Evolutionary conservation across 2,888 invertebrate genomes (phyloP).

Genomic region (Heliconius hortense): DNA sequence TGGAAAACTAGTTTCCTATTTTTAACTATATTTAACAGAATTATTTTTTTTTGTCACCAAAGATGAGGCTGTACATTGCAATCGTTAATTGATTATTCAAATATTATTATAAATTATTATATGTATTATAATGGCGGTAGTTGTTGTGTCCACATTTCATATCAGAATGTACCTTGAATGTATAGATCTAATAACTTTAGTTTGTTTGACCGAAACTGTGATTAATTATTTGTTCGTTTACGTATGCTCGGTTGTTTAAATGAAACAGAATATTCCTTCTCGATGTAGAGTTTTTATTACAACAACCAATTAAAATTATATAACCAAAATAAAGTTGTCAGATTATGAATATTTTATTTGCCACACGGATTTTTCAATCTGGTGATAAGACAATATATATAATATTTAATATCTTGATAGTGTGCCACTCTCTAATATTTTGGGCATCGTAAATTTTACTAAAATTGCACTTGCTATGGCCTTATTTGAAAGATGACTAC

Average conservation of each 20-base stretch:
- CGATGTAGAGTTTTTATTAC: neutral
- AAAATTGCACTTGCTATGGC: slow-evolving; percentile 66
- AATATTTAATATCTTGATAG: slow-evolving; percentile 55
- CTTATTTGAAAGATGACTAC: slow-evolving; percentile 69
- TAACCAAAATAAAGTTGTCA: slow-evolving; percentile 11
- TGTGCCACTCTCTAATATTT: slow-evolving; percentile 56
- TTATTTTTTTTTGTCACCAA: slow-evolving; percentile 61
- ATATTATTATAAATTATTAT: slow-evolving; percentile 31
- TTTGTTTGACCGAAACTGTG: neutral
- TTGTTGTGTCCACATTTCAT: slow-evolving; percentile 50
- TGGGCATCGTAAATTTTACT: slow-evolving; percentile 49
- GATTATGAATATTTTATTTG: slow-evolving; percentile 36
- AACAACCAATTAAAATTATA: neutral
- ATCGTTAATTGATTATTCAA: slow-evolving; percentile 48
- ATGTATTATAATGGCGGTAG: slow-evolving; percentile 9
- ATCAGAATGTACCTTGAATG: slow-evolving; percentile 63
- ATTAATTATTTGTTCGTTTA: neutral
- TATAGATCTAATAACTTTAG: slow-evolving; percentile 36
- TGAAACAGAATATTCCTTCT: too few species aligned
- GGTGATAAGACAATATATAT: slow-evolving; percentile 69
- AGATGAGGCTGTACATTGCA: slow-evolving; percentile 71
- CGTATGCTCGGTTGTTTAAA: neutral
- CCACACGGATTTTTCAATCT: slow-evolving; percentile 48
- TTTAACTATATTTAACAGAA: slow-evolving; percentile 38
- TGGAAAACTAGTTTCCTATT: slow-evolving; percentile 44